Base-by-base conservation (phyloP, 2,113 vertebrate genomes). In the Lethenteron reissneri region DNA sequence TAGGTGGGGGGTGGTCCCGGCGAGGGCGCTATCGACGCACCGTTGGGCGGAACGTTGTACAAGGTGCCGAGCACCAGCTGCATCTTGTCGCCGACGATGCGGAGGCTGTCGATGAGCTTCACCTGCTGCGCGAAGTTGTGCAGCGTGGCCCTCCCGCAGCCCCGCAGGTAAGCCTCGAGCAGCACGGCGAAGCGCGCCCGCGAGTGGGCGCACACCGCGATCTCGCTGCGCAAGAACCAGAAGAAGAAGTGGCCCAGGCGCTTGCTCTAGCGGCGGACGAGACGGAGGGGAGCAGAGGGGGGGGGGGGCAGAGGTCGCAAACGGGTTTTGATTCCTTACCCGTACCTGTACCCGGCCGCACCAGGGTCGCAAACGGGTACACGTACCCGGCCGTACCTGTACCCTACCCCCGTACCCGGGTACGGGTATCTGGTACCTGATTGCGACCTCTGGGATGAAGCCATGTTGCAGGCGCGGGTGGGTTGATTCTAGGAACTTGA, bases 141-240 rank as follows among this genome's bases (percentile, higher is more conserved):
- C 57, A 96, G 82, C 92, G 96, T 92, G 69, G 83, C 84, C 6
- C 82, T 85, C 12, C 95, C 95, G 19, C 95, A 99, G 75, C 95
- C 95, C 71, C 90, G 80, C 41, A 99, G 82, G 74, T 95, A 96
- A 14, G 92, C 88, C 80, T 99, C 95, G 3, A 99, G 81, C 74
- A 99, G 85, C 71, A 99, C 89, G 0, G 92, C 89, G 8, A 92
- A 99, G 70, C 95, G 83, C 80, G 96, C 91, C 57, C 94, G 92
- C 76, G 97, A 95, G 76, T 99, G 91, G 85, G 89, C 89, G 59
- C 92, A 99, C 76, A 95, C 90, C n/a, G 90, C 90, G 13, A 99
- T 97, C 82, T 99, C 92, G 2, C 95, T 99, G 77, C 92, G 86
- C 77, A 99, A 78, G 80, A 96, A 97, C 95, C 95, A 99, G 81